Conservation (phyloP, 1,140 invertebrate species). For the Wiebesia pumilae region DNA sequence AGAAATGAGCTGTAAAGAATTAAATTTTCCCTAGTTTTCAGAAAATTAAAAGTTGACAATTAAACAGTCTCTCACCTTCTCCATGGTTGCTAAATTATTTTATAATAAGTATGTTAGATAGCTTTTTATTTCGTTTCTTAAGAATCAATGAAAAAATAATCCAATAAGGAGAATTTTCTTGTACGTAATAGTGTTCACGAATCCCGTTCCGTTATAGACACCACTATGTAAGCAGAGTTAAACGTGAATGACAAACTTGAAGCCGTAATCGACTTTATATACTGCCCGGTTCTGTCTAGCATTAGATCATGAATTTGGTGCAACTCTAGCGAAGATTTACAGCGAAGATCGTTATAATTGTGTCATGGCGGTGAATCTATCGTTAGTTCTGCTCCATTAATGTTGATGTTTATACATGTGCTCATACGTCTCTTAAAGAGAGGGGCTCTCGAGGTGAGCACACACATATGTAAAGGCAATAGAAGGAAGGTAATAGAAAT, state of each 20-base stretch:
- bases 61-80: slow-evolving; percentile 36
- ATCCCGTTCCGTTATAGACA: slow-evolving; percentile 54
- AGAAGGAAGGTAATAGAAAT: slow-evolving; percentile 6
- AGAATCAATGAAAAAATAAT: slow-evolving; percentile 37
- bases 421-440: slow-evolving; percentile 42
- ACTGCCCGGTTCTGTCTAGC: slow-evolving; percentile 72
- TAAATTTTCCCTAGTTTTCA: no score
- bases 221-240: slow-evolving; percentile 57
- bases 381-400: slow-evolving; percentile 48
- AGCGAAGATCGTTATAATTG: slow-evolving; percentile 68
- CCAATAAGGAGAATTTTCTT: slow-evolving; percentile 53
- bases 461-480: not conserved
- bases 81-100: slow-evolving; percentile 32
- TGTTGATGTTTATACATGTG: slow-evolving; percentile 54
- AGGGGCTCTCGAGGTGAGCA: slow-evolving; percentile 51
- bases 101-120: not conserved
- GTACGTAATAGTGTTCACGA: slow-evolving; percentile 46
- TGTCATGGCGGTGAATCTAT: slow-evolving; percentile 68
- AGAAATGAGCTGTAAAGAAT: no score
- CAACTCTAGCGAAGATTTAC: slow-evolving; percentile 73
- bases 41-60: not conserved
- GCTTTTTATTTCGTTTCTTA: not conserved
- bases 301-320: slow-evolving; percentile 77
- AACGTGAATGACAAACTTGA: slow-evolving; percentile 74
- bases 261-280: slow-evolving; percentile 75